Conservation (phyloP, 2,797 vertebrate genomes). For the Salmo trutta region DNA sequence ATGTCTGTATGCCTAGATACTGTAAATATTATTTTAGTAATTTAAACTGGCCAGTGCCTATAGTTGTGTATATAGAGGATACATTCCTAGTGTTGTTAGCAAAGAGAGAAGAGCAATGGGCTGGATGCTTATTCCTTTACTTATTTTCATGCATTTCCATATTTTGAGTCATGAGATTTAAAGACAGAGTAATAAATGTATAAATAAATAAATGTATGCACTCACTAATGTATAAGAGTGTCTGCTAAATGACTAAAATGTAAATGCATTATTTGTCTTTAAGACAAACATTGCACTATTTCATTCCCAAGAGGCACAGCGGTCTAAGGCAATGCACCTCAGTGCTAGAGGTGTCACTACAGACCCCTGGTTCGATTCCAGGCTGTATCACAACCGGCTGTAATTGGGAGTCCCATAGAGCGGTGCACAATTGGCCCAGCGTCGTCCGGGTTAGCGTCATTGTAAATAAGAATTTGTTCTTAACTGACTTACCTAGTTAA, state of each 20-base stretch:
- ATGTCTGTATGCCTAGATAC: slow-evolving; percentile 62
- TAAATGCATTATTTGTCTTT: slow-evolving; percentile 44
- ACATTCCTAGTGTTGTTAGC: slow-evolving; percentile 51
- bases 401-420: too few species aligned
- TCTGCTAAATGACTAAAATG: too few species aligned
- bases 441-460: too few species aligned
- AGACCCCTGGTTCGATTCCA: too few species aligned
- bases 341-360: too few species aligned
- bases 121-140: slow-evolving; percentile 44
- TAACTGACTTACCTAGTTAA: too few species aligned
- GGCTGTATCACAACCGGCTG: too few species aligned
- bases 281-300: slow-evolving; percentile 36
- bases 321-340: background rate
- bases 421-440: background rate
- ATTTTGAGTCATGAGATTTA: slow-evolving; percentile 52
- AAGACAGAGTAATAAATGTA: slow-evolving; percentile 56
- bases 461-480: too few species aligned
- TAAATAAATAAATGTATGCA: too few species aligned
- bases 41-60: slow-evolving; percentile 58
- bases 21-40: slow-evolving; percentile 80
- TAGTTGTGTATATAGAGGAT: slow-evolving; percentile 55
- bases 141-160: slow-evolving; percentile 63
- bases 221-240: too few species aligned
- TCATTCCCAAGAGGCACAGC: slow-evolving; percentile 3
- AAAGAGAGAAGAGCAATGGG: slow-evolving; percentile 34